Evolutionary conservation across 2,797 vertebrate genomes (phyloP), one percentile per base, ranked within the genome.

Genomic region (Salmo trutta): DNA sequence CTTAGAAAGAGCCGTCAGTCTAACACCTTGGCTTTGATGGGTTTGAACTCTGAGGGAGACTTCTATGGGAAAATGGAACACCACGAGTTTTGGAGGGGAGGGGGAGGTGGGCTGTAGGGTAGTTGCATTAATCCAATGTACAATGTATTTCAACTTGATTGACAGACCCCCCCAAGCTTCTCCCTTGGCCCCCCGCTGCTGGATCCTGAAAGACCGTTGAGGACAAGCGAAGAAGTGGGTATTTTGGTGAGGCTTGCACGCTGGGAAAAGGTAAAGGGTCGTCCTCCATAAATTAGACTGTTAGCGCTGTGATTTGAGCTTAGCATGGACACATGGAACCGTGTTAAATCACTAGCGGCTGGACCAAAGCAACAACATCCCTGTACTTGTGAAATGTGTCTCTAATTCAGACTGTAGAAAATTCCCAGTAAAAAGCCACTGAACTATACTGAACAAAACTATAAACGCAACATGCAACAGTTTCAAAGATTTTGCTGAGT

Each of bases 71-170:
- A 92, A 86, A 82, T 73, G 76, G 85, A 87, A 31, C 91, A 90
- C 88, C 84, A 87, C 80, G 85, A 87, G 84, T 88, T 81, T 85
- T 74, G 16, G 14, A 17, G 47, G 71, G 62, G 66, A 70, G 14
- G 51, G 74, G 76, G 31, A 69, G 78, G 77, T 21, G 24, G 51
- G 29, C 53, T 21, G n/a, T 1, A 62, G 24, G 15, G 66, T 52
- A 71, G 82, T 24, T 81, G 78, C 1, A 73, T 81, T 93, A 92
- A 92, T 92, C 90, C 90, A 83, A 79, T 81, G 81, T 90, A 91
- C 89, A 92, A 90, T 93, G 90, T 86, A 85, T 85, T 90, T 84
- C 6, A 87, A 88, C 78, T 91, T 93, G 91, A 93, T 86, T 86
- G 91, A 86, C 91, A 88, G 88, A 73, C 83, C 87, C 83, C 83